Conservation (phyloP, 2,888 invertebrate species). For the Phengaris alcon region DNA sequence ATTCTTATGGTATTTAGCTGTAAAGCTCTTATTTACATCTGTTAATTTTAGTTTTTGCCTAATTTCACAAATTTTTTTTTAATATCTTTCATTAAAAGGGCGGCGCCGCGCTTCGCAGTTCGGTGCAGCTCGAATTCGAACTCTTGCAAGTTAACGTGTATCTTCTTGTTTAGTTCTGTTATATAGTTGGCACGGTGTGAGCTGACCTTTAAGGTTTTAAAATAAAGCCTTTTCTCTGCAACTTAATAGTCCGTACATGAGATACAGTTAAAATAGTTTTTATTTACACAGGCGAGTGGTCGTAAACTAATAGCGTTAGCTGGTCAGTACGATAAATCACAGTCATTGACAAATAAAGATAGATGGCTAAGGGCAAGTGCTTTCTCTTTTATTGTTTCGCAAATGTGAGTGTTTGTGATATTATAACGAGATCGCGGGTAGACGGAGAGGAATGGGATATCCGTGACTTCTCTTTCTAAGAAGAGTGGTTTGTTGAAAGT, state of each 20-base stretch:
- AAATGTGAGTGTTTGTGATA: slow-evolving; percentile 2
- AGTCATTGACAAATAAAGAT: slow-evolving; percentile 38
- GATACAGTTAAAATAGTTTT: neutral
- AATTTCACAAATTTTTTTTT: too few species aligned
- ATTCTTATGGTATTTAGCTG: too few species aligned
- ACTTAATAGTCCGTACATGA: neutral
- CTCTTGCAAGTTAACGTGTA: too few species aligned
- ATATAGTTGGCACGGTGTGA: too few species aligned
- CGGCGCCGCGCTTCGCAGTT: too few species aligned
- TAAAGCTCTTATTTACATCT: too few species aligned
- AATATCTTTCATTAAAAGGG: too few species aligned
- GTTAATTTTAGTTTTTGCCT: too few species aligned
- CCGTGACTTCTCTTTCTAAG: too few species aligned
- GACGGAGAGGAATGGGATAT: neutral
- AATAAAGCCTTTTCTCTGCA: neutral
- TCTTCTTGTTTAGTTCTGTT: too few species aligned
- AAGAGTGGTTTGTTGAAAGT: too few species aligned
- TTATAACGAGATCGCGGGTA: neutral
- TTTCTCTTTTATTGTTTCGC: slow-evolving; percentile 18
- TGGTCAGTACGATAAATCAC: slow-evolving; percentile 35
- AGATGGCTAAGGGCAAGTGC: slow-evolving; percentile 29
- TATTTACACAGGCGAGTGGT: neutral
- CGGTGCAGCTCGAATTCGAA: too few species aligned
- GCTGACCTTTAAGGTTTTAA: neutral
- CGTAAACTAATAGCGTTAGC: slow-evolving; percentile 32